Conservation (phyloP, 2,888 invertebrate species). For the Beris morrisii region DNA sequence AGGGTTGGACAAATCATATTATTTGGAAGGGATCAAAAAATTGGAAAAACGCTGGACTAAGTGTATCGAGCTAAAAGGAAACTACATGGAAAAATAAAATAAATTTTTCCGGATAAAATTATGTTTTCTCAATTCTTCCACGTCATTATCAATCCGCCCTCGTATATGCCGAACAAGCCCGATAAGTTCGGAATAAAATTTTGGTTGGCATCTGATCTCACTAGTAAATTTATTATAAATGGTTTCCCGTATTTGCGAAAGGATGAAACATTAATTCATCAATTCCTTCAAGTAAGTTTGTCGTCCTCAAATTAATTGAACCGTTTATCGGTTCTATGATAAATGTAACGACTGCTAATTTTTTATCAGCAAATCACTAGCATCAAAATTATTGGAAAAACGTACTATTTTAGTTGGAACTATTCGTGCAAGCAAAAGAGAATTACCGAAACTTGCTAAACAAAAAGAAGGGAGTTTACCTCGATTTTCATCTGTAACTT, state of each 20-base stretch:
- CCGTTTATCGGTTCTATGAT: too few relatives aligned
- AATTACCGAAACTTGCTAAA: slow-evolving; percentile 11
- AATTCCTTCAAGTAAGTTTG: slow-evolving; percentile 41
- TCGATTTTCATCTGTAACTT: slow-evolving; percentile 4
- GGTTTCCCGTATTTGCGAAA: slow-evolving; percentile 43
- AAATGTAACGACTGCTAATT: slow-evolving; percentile 43
- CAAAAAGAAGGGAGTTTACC: neutral
- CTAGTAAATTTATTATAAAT: slow-evolving; percentile 43
- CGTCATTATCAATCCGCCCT: slow-evolving; percentile 41
- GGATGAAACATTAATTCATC: slow-evolving; percentile 40
- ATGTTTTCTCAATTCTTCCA: too few relatives aligned
- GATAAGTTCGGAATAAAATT: slow-evolving; percentile 42
- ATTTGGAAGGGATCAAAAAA: too few relatives aligned
- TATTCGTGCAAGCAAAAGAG: slow-evolving; percentile 17
- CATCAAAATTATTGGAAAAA: slow-evolving; percentile 30
- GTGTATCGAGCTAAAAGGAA: too few relatives aligned
- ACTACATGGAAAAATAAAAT: too few relatives aligned
- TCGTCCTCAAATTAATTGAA: slow-evolving; percentile 43
- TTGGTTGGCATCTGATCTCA: slow-evolving; percentile 44
- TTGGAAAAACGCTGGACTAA: too few relatives aligned
- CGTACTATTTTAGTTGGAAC: slow-evolving; percentile 19
- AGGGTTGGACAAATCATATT: too few relatives aligned
- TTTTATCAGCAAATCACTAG: slow-evolving; percentile 43
- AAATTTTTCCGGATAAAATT: too few relatives aligned
- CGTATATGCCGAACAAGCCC: slow-evolving; percentile 44